phyloP scores from a whole-genome alignment of 1,140 invertebrate species.

The Tribolium madens region DNA sequence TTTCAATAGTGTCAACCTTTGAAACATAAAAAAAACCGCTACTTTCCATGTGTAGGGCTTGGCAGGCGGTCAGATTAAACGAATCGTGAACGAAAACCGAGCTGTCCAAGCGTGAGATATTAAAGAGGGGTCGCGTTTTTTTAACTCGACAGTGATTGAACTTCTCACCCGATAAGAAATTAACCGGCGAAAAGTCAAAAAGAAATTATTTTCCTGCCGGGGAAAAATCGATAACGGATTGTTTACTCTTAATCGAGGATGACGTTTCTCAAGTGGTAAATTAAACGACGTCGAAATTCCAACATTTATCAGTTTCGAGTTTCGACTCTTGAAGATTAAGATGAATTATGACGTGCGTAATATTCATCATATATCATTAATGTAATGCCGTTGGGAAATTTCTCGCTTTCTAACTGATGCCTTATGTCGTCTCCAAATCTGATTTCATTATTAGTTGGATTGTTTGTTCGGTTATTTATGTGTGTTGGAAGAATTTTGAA shows the following conservation, averaged over 20 bases:
- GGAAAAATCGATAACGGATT: no score
- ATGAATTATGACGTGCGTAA: slow-evolving; percentile 32
- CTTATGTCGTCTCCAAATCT: background rate
- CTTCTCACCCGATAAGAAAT: slow-evolving; percentile 17
- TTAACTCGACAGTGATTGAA: slow-evolving; percentile 32
- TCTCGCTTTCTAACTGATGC: background rate
- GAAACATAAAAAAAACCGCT: no score
- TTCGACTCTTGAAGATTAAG: slow-evolving; percentile 38
- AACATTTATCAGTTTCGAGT: slow-evolving; percentile 26
- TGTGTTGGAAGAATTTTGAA: background rate
- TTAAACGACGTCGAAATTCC: slow-evolving; percentile 3
- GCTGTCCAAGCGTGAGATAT: slow-evolving; percentile 27
- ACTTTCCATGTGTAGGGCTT: background rate
- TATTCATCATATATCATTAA: slow-evolving; percentile 35
- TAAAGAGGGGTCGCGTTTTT: slow-evolving; percentile 33
- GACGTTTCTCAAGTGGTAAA: background rate
- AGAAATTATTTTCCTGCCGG: background rate
- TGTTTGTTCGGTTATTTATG: background rate
- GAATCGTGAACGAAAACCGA: slow-evolving; percentile 28
- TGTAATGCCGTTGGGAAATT: background rate
- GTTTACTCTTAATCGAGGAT: background rate
- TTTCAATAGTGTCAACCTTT: no score
- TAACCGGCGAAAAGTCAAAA: background rate
- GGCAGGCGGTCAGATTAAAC: slow-evolving; percentile 18
- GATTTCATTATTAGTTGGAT: background rate